phyloP scores from a whole-genome alignment of 2,888 invertebrate species.

The Linnaemya tessellans region DNA sequence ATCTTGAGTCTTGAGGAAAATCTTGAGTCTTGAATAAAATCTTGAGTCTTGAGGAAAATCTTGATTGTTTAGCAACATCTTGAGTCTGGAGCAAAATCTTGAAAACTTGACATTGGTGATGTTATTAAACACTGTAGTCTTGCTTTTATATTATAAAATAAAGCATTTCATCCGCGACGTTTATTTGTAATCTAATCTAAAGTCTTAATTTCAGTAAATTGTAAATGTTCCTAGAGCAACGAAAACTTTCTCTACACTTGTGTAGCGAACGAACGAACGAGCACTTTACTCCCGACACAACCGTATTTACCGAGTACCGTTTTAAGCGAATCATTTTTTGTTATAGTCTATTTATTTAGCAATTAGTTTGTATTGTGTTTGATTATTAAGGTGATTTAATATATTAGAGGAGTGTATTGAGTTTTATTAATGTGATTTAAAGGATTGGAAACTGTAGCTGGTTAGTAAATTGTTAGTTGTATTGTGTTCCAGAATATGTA shows the following conservation, averaged over 20 bases:
- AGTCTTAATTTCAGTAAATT: conserved; percentile 5
- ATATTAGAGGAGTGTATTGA: no score
- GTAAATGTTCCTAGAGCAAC: conserved; percentile 23
- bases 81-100: conserved; percentile 3
- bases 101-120: no score
- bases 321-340: neutral
- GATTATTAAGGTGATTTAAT: no score
- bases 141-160: neutral
- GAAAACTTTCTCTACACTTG: neutral
- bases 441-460: no score
- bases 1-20: neutral
- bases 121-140: no score
- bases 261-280: neutral
- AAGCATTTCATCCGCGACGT: neutral
- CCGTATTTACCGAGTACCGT: neutral
- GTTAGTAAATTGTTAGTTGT: no score
- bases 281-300: conserved; percentile 2
- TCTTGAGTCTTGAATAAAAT: neutral
- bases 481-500: no score
- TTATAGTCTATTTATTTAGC: neutral
- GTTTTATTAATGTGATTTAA: no score
- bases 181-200: conserved; percentile 3
- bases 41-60: neutral
- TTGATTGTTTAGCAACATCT: neutral
- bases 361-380: neutral